Percentiles rank a stretch among this genome's conserved stretches.
Evolutionary conservation across 2,888 invertebrate genomes (phyloP).

Genomic region (Leptinotarsa haldemani): DNA sequence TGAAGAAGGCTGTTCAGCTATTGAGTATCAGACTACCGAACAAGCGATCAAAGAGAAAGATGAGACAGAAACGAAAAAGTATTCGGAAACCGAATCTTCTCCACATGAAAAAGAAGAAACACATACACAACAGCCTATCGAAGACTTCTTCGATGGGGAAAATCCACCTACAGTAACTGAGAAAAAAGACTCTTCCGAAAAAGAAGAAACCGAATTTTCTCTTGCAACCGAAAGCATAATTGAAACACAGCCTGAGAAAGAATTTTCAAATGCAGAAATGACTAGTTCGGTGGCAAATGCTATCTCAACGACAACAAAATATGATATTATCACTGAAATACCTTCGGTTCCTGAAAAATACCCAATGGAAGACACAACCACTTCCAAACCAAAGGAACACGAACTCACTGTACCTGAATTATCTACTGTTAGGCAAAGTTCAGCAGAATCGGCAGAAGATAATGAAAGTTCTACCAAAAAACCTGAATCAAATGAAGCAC

Average conservation of each 20-base stretch:
- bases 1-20: conserved; percentile 10
- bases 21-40: conserved; percentile 1
- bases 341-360: not conserved
- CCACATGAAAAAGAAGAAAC: conserved; percentile 18
- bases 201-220: not conserved
- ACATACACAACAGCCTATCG: not conserved
- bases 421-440: too few relatives aligned
- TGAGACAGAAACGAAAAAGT: not conserved
- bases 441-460: not conserved
- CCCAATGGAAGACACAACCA: conserved; percentile 18
- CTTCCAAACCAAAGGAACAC: not conserved
- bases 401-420: too few relatives aligned
- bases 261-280: not conserved
- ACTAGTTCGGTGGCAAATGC: not conserved
- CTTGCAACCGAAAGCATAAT: not conserved
- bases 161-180: not conserved
- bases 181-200: not conserved
- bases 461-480: not conserved
- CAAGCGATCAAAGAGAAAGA: not conserved
- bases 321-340: conserved; percentile 13
- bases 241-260: not conserved
- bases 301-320: conserved; percentile 15
- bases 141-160: not conserved
- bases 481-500: conserved; percentile 11
- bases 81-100: conserved; percentile 2